Evolutionary conservation across 2,113 vertebrate species (phyloP).

Genomic region (Lampris incognitus): DNA sequence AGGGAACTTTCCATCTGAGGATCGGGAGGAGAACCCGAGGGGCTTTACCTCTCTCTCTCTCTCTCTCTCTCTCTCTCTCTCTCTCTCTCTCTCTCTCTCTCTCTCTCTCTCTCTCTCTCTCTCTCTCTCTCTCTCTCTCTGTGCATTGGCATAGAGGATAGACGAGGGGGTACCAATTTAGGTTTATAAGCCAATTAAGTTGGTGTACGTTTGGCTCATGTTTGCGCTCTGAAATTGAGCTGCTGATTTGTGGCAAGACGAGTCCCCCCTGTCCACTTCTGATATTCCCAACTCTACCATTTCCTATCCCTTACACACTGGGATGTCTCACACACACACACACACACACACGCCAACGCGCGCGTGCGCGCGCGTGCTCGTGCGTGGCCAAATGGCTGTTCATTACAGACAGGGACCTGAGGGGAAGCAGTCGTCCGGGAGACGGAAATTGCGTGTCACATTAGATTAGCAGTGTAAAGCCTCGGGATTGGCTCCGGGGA

Average conservation of each 20-base stretch:
- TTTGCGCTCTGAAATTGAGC: constrained; percentile 6
- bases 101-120: background rate
- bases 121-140: background rate
- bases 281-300: constrained; percentile 75
- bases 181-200: constrained; percentile 52
- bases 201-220: constrained; percentile 35
- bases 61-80: too few species aligned
- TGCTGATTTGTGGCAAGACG: constrained; percentile 33
- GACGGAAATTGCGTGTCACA: constrained; percentile 84
- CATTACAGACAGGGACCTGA: constrained; percentile 84
- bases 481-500: constrained; percentile 80
- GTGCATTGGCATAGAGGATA: constrained; percentile 18
- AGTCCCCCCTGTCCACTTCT: constrained; percentile 44
- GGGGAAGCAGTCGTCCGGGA: constrained; percentile 83
- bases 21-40: too few species aligned
- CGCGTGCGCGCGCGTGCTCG: constrained; percentile 62
- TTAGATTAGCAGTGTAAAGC: constrained; percentile 82
- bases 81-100: too few species aligned
- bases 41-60: too few species aligned
- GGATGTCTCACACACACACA: constrained; percentile 44
- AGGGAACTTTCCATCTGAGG: background rate
- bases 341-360: constrained; percentile 42
- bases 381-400: constrained; percentile 80
- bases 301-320: constrained; percentile 64
- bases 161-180: constrained; percentile 34